Conservation (phyloP, 92 coral and sea anemone genomes). For the Siderastrea radians region DNA sequence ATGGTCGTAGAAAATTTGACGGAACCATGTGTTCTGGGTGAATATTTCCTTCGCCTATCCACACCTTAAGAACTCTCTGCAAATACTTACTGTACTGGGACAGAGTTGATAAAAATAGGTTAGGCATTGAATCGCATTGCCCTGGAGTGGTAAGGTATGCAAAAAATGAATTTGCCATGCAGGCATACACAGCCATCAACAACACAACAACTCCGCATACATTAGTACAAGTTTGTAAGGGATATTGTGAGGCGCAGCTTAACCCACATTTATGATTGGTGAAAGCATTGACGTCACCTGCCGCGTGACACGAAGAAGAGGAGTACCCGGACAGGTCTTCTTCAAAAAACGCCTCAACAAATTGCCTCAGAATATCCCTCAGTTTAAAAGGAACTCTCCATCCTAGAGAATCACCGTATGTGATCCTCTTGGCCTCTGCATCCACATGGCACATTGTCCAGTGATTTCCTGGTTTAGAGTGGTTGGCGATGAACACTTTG, state of each 20-base stretch:
- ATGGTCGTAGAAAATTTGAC: constrained; percentile 9
- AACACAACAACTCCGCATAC: constrained; percentile 53
- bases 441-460: constrained; percentile 59
- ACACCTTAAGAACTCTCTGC: constrained; percentile 55
- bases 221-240: constrained; percentile 43
- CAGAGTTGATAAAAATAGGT: constrained; percentile 46
- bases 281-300: constrained; percentile 8
- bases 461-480: constrained; percentile 36
- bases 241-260: constrained; percentile 40
- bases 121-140: constrained; percentile 11
- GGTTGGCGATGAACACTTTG: constrained; percentile 40
- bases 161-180: background rate
- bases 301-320: background rate
- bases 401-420: constrained; percentile 57
- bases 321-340: constrained; percentile 1
- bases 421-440: constrained; percentile 12
- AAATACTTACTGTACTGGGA: constrained; percentile 41
- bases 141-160: constrained; percentile 24
- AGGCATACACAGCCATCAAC: constrained; percentile 53
- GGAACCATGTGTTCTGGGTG: constrained; percentile 43
- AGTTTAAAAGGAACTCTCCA: constrained; percentile 50
- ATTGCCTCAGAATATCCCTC: constrained; percentile 29
- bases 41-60: constrained; percentile 44
- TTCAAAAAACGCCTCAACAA: constrained; percentile 7
- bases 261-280: constrained; percentile 8